phyloP scores from a whole-genome alignment of 2,797 vertebrate genomes.

The Platyrinchus mystaceus region DNA sequence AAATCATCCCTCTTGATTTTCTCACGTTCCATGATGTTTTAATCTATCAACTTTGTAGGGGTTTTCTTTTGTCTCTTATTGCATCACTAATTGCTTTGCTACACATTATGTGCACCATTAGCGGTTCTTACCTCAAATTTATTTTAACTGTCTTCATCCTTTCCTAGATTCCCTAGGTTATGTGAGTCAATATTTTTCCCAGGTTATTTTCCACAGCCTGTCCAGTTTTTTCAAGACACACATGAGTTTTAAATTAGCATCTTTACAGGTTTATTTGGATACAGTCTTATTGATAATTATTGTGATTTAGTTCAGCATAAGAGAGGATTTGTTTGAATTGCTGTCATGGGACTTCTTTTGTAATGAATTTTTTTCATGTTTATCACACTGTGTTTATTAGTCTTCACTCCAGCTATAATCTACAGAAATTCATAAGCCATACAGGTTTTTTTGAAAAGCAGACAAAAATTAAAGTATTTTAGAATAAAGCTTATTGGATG shows the following conservation, averaged over 20 bases:
- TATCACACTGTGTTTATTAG: neutral
- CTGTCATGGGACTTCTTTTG: neutral
- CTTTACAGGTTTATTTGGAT: neutral
- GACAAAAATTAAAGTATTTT: neutral
- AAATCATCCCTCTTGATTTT: neutral
- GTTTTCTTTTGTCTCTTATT: neutral
- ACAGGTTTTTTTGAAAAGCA: neutral
- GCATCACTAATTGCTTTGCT: neutral
- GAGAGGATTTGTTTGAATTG: neutral
- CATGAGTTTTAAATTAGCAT: neutral
- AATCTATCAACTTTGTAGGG: neutral
- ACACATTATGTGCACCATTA: neutral
- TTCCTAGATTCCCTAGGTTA: neutral
- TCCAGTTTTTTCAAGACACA: neutral
- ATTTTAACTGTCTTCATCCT: neutral
- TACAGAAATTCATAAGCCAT: neutral
- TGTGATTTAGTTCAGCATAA: neutral
- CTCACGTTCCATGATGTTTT: neutral
- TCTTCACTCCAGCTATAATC: neutral
- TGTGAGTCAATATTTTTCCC: neutral
- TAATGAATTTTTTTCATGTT: neutral
- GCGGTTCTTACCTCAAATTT: neutral
- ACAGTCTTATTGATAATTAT: neutral
- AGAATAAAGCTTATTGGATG: neutral
- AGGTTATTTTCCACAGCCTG: neutral